Base-by-base conservation (phyloP, 2,797 vertebrate species). In the Fistularia commersonii region DNA sequence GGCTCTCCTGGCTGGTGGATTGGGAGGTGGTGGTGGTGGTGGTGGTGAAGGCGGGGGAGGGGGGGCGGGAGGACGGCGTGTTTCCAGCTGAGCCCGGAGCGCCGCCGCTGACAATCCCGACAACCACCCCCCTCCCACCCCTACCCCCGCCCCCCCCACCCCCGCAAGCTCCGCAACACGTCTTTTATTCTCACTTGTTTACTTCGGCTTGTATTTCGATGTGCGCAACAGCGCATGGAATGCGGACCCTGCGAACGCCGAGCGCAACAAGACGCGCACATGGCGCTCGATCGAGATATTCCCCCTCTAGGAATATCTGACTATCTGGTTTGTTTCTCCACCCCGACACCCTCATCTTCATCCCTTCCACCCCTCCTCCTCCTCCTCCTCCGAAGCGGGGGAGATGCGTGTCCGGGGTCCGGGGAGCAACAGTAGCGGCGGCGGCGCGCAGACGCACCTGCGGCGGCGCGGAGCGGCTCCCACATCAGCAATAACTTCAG, bases 171-270 rank as follows among this genome's bases (percentile, higher is more conserved):
- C n/a, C n/a, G n/a, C n/a, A n/a, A n/a, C n/a, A n/a, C n/a, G n/a
- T n/a, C n/a, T n/a, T n/a, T 36, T n/a, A 69, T 74, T 69, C 76
- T 49, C 82, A 65, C 75, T 88, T 91, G 92, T 93, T 93, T 92
- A 91, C 90, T 87, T 88, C 88, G 86, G 89, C 82, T 91, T 92
- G 88, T 76, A 93, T 93, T 96, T 94, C 72, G 87, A 94, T 93
- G 92, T 96, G 94, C 95, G 95, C 93, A 94, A 97, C 93, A 93
- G 87, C 88, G 92, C 89, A 86, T 92, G 93, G 93, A 96, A 95
- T 95, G 95, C 94, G 93, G 95, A 97, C 92, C 87, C 92, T 80
- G 90, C 50, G 52, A 46, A 14, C 50, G 8, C n/a, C 11, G 32
- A 55, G 54, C 11, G 46, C 43, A 8, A 45, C 31, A 46, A 47